Base-by-base conservation (phyloP, 1,140 invertebrate genomes). In the Psix sp. region DNA sequence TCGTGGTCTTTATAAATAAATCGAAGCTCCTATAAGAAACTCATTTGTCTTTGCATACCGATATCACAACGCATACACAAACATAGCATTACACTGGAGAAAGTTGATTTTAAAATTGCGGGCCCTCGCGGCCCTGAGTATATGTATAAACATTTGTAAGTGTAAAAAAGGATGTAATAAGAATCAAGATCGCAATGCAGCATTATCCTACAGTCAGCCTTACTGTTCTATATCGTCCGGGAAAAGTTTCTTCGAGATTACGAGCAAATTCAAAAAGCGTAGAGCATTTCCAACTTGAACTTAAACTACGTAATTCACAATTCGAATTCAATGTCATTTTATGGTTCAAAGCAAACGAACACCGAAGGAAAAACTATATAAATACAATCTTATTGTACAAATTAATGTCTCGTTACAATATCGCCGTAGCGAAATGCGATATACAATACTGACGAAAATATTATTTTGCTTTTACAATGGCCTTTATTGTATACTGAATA, bases 121-220 rank as follows among this genome's bases (percentile, higher is more conserved):
- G n/a, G n/a, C n/a, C n/a, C n/a, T 24, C 9, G 1, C 26, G 7
- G 26, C n/a, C 26, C n/a, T 29, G 4, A 9, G 2, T 29, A 29
- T n/a, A 29, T n/a, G 7, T 29, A 3, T 7, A 29, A 29, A 29
- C 7, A 29, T 10, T 1, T 29, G 26, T 29, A 9, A 29, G 7
- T 7, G 26, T 29, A 29, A 29, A 29, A 29, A 29, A 29, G 7
- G n/a, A 29, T 29, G n/a, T 29, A 29, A 7, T 29, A 29, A 29
- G n/a, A 29, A n/a, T 29, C n/a, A 29, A 29, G 7, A 29, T 29
- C n/a, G 7, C n/a, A 29, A 29, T 29, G n/a, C 36, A 49, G 45
- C 36, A 33, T 40, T 60, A 13, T 35, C 48, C 10, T 48, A 46
- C 36, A 48, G 20, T 59, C 56, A 60, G 56, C 56, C 56, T 60